Evolutionary conservation across 2,797 vertebrate species (phyloP), one percentile per base, ranked within the genome.

Genomic region (Phyllotis vaccarum): DNA sequence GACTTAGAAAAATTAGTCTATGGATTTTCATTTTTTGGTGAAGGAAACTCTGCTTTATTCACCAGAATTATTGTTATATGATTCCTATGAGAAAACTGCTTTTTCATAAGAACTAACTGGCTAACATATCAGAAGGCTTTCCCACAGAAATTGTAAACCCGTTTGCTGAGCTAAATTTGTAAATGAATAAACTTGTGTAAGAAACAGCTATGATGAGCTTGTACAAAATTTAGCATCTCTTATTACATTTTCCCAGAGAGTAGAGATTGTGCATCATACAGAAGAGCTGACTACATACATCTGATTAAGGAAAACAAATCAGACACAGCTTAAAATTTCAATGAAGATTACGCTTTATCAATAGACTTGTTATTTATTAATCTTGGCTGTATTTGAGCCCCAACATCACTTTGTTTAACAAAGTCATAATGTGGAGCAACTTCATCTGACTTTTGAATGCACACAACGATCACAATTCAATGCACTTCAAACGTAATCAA

Each of bases 1-100:
- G 82, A 96, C 97, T 97, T 97, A 91, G 94, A 95, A 97, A 96
- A 96, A 94, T 75, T 79, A 85, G n/a, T 16, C 95, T 96, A 83
- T 97, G 95, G 85, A 97, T 96, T 97, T 97, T 37, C 96, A 62
- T 98, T 6, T 98, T 95, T 98, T 96, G 91, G 86, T 95, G 95
- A 95, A 86, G 91, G 81, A 92, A 49, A 43, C 92, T 97, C 94
- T 96, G 93, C 95, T 98, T 97, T 75, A 68, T 93, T 85, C 37
- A 85, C 3, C 89, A 96, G 93, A 98, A 97, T 96, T 91, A 75
- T 76, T 97, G 93, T 85, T 95, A 95, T 91, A n/a, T 85, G 93
- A 97, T 95, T 93, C 37, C 54, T 68, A 58, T 56, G 68, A 96
- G 88, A 89, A 95, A 80, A 43, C 93, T 90, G 88, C 52, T 96